Evolutionary conservation across 2,113 vertebrate species (phyloP), one percentile per base, ranked within the genome.

Genomic region (Varanus salvator): DNA sequence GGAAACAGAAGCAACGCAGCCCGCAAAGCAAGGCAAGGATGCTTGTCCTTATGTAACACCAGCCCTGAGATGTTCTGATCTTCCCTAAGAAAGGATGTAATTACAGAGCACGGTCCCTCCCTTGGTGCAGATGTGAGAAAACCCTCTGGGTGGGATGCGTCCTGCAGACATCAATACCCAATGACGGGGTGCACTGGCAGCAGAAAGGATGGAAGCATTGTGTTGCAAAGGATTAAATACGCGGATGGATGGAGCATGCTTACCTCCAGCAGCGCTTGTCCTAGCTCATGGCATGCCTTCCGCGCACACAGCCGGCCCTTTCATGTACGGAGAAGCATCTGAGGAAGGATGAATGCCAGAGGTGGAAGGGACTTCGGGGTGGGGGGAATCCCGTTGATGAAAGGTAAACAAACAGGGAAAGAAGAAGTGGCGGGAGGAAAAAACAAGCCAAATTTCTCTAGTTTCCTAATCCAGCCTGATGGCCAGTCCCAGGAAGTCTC

Each of bases 201-300:
- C 50, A 21, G 80, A 3, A 17, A 27, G 44, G 27, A 52, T 19
- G 69, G 50, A 31, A 1, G 92, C 92, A 93, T 95, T 95, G 93
- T 93, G 87, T 75, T 6, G 88, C 2, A 0, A 50, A 83, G 68
- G 77, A 3, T 81, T 85, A 85, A 86, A 87, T 11, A 0, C 29
- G 71, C n/a, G 29, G 38, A 60, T 57, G 54, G 66, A 88, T 11
- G 6, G 31, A 14, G 83, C 77, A 92, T 23, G 94, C 97, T 96
- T 96, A 97, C 97, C 97, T 97, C 88, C 93, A 80, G 93, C 89
- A 48, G 66, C 60, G 89, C 91, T 21, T 83, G 90, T 52, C 92
- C 92, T 85, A 93, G 96, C 77, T 96, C 96, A 96, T 96, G 96
- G 93, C 95, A 92, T 94, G 94, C 93, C 84, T 92, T 90, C 86